Evolutionary conservation across 30 jellyfish, hydroid and myxozoan species (phyloP), one percentile per base, ranked within the genome.

Genomic region (Turritopsis rubra): DNA sequence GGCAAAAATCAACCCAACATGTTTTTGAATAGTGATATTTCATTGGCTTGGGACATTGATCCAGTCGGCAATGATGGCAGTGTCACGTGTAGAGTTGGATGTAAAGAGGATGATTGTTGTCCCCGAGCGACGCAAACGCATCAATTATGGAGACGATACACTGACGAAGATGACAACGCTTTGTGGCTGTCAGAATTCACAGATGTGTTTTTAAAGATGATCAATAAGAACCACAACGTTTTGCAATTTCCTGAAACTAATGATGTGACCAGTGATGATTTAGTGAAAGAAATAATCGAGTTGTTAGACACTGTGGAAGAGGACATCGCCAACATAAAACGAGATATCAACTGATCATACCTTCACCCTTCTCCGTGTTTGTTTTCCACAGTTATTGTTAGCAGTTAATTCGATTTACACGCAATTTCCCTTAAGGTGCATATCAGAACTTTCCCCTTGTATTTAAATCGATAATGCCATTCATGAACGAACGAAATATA

Each of bases 11-110:
- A 53, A 24, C 22, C 16, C 18, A 8, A n/a, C 1, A 77, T 77
- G 66, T 21, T 77, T 3, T 29, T 77, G 53, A 77, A 77, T 66
- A 1, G 27, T 52, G 85, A 77, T 1, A 77, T 77, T 60, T 72
- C 85, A 1, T 29, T 77, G n/a, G 66, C 71, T 21, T 77, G 26
- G 30, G 72, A 26, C 30, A 72, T 72, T 22, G 31, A 72, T 7
- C 28, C 81, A 16, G n/a, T n/a, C 8, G 31, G 22, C 17, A 31
- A 72, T 0, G 52, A 22, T 1, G 81, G 81, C 31, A 22, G 60
- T 22, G 81, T 18, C 20, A 17, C 28, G 1, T 16, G 81, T 16
- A 41, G 60, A 41, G 13, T 5, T 3, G 60, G 60, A 41, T n/a
- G n/a, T n/a, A n/a, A n/a, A n/a, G n/a, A n/a, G n/a, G 8, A 41